Evolutionary conservation across 1,140 invertebrate genomes (phyloP), one percentile per base, ranked within the genome.

Genomic region (Danaus plexippus): DNA sequence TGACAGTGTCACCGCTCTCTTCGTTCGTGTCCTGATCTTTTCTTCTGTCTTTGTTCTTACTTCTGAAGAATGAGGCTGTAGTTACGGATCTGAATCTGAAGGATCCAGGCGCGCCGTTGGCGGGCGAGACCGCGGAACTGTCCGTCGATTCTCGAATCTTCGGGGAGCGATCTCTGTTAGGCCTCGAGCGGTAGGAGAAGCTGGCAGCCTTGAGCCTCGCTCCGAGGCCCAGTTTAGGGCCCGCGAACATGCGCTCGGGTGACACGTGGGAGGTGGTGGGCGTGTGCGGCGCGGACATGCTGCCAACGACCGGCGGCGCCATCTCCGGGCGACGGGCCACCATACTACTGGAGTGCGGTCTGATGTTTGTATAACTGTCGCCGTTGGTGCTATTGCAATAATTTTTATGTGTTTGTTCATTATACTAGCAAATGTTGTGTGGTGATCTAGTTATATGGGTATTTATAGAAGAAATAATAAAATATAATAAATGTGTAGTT

Each of bases 71-170:
- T 2, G 83, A 82, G 1, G 71, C 80, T 1, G 75, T 80, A 0
- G 83, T 85, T 22, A 79, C 75, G 9, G 83, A 80, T 0, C 83
- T 62, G 40, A 78, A 75, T 6, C 83, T 64, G 66, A 85, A 87
- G 7, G 81, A 82, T 12, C 78, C 75, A 0, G 75, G 74, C 1
- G 73, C 67, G 7, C 80, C 83, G 59, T 86, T 84, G 1, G 68
- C 63, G 0, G 75, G 50, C 0, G 72, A 67, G 0, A 58, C 61
- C 6, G 22, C 55, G 0, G 74, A 72, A 4, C 71, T 70, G 11
- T 71, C 70, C 9, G 57, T 68, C 12, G 72, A 67, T 22, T 81
- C 75, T 41, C 47, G 62, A 8, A 75, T 59, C 47, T 80, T 75
- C 2, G 77, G 81, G 0, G 78, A 78, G 2, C 69, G 63, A 12